phyloP scores from a whole-genome alignment of 2,888 invertebrate genomes.

The Drosophila prostipennis region DNA sequence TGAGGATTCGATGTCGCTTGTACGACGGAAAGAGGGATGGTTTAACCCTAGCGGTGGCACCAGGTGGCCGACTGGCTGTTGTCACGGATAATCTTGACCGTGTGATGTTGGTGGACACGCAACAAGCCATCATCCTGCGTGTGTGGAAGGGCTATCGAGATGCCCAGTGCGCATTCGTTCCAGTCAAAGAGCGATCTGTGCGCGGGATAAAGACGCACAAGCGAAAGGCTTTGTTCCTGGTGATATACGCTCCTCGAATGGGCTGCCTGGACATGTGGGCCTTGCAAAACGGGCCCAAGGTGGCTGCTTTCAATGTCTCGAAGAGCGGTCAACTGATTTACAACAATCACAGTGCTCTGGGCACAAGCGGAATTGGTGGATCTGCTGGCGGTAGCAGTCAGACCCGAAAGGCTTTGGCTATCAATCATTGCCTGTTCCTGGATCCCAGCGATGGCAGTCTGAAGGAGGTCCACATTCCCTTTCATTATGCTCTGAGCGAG shows the following conservation, averaged over 20 bases:
- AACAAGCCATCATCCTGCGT: conserved; percentile 90
- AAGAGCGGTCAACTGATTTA: conserved; percentile 93
- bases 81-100: conserved; percentile 94
- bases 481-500: conserved; percentile 94
- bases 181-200: conserved; percentile 88
- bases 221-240: conserved; percentile 90
- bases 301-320: conserved; percentile 95
- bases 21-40: conserved; percentile 92
- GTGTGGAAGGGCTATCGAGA: conserved; percentile 98
- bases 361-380: conserved; percentile 31
- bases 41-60: conserved; percentile 90
- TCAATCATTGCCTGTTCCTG: conserved; percentile 91
- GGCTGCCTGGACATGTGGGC: conserved; percentile 97
- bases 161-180: conserved; percentile 97
- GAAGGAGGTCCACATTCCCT: conserved; percentile 94
- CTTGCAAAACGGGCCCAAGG: conserved; percentile 94
- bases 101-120: conserved; percentile 93
- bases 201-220: conserved; percentile 75
- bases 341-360: conserved; percentile 92
- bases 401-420: conserved; percentile 84
- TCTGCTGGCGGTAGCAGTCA: conserved; percentile 83
- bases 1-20: conserved; percentile 92
- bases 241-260: conserved; percentile 96
- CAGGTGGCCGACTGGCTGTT: conserved; percentile 89
- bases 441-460: conserved; percentile 91